Percentiles rank a stretch among this genome's conserved stretches.
phyloP scores from a whole-genome alignment of 2,888 invertebrate species.

The Leptodirus hochenwartii region DNA sequence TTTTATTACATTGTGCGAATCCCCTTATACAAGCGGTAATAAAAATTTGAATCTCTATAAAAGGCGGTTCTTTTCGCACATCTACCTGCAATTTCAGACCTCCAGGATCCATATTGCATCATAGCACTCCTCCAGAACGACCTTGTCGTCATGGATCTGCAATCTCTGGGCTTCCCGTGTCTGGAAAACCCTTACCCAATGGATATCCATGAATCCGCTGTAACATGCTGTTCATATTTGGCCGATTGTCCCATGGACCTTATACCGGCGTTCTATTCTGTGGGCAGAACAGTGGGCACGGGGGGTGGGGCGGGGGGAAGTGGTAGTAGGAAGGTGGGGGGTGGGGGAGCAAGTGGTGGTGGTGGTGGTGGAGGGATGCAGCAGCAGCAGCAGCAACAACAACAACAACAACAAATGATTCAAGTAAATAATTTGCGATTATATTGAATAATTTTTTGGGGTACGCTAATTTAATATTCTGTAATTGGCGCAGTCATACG shows the following conservation, averaged over 20 bases:
- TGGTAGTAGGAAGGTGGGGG: no score
- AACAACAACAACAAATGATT: no score
- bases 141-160: constrained; percentile 93
- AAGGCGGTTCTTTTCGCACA: background rate
- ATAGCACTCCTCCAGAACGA: constrained; percentile 95
- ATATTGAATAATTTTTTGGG: no score
- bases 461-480: no score
- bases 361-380: no score
- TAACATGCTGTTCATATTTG: constrained; percentile 91
- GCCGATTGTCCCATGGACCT: constrained; percentile 97
- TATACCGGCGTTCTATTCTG: constrained; percentile 95
- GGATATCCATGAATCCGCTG: constrained; percentile 98
- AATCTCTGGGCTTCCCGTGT: constrained; percentile 89
- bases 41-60: no score
- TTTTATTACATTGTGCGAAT: constrained; percentile 90
- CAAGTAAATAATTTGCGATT: no score
- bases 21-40: constrained; percentile 81
- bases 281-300: constrained; percentile 66
- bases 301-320: no score
- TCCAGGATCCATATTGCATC: constrained; percentile 95
- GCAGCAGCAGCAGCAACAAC: no score
- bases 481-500: no score
- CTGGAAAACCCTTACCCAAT: constrained; percentile 99
- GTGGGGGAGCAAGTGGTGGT: no score
- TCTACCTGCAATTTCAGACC: constrained; percentile 53